These are phyloP conservation scores for Danaus chrysippus DNA, from an alignment of 2,888 invertebrate species.

Conservation along the genomic window DNA sequence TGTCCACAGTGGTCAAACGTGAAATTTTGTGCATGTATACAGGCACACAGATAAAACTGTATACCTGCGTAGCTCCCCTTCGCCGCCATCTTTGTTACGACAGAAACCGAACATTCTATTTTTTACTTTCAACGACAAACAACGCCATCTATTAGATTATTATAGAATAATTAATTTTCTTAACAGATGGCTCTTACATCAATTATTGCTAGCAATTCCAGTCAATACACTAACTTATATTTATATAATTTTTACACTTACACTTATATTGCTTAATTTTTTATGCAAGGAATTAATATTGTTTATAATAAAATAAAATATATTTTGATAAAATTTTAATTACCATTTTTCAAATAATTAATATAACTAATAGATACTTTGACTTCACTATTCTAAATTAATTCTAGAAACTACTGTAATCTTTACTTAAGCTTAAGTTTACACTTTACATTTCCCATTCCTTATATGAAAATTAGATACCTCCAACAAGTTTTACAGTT, in stretches of 20 bases:
- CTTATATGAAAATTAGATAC: not conserved
- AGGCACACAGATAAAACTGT: conserved; percentile 60
- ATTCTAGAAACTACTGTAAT: conserved; percentile 3
- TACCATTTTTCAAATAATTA: not conserved
- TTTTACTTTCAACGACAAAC: conserved; percentile 37
- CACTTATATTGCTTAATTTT: not conserved
- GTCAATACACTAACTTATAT: conserved; percentile 6
- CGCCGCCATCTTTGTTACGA: conserved; percentile 74
- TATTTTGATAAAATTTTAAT: conserved; percentile 3
- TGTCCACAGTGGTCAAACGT: conserved; percentile 77
- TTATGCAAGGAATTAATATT: not conserved
- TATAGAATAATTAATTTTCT: not conserved
- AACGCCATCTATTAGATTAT: conserved; percentile 31
- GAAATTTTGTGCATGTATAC: conserved; percentile 72
- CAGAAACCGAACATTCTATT: conserved; percentile 50
- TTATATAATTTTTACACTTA: not conserved
- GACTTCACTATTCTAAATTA: conserved; percentile 2
- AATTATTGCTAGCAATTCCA: not conserved
- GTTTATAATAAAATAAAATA: not conserved
- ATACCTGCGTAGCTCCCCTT: conserved; percentile 74
- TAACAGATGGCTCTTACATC: conserved; percentile 16
- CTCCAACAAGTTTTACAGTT: conserved; percentile 2
- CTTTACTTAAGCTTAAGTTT: conserved; percentile 1
- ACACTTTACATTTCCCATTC: not conserved
- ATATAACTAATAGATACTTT: conserved; percentile 6